Evolutionary conservation across 1,140 invertebrate species (phyloP).

Genomic region (Lordiphosa stackelbergi): DNA sequence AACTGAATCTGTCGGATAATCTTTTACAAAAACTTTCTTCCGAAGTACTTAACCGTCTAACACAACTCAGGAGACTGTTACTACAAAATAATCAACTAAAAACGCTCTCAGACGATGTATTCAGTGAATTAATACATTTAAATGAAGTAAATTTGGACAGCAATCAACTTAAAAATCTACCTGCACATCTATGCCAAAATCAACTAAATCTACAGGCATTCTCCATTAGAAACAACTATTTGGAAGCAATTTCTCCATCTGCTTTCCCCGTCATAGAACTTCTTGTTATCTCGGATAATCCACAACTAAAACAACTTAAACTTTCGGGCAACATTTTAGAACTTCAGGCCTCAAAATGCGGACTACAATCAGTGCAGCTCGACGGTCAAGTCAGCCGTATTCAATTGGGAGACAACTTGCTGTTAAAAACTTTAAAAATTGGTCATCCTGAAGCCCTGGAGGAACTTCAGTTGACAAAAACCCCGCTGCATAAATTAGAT

Average conservation of each 20-base stretch:
- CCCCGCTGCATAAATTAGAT: constrained; percentile 28
- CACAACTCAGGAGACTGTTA: constrained; percentile 23
- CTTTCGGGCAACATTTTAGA: constrained; percentile 18
- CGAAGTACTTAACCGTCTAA: constrained; percentile 20
- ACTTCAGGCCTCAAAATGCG: constrained; percentile 33
- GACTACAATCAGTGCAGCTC: constrained; percentile 12
- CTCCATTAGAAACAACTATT: constrained; percentile 31
- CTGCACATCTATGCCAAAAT: constrained; percentile 19
- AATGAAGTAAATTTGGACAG: constrained; percentile 36
- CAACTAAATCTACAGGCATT: constrained; percentile 26
- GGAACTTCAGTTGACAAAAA: constrained; percentile 40
- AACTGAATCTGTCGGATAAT: constrained; percentile 47
- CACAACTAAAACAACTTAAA: constrained; percentile 16
- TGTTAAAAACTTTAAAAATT: constrained; percentile 23
- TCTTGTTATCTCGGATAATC: constrained; percentile 38
- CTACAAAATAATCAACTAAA: constrained; percentile 34
- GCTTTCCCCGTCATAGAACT: constrained; percentile 19
- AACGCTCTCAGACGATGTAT: constrained; percentile 9
- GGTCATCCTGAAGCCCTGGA: constrained; percentile 26
- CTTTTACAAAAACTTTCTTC: constrained; percentile 25
- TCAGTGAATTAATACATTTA: constrained; percentile 17
- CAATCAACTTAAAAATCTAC: constrained; percentile 30
- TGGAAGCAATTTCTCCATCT: constrained; percentile 25
- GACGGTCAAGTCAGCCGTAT: constrained; percentile 18
- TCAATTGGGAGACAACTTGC: constrained; percentile 37